Evolutionary conservation across 2,113 vertebrate species (phyloP).

Genomic region (Pangasianodon gigas): DNA sequence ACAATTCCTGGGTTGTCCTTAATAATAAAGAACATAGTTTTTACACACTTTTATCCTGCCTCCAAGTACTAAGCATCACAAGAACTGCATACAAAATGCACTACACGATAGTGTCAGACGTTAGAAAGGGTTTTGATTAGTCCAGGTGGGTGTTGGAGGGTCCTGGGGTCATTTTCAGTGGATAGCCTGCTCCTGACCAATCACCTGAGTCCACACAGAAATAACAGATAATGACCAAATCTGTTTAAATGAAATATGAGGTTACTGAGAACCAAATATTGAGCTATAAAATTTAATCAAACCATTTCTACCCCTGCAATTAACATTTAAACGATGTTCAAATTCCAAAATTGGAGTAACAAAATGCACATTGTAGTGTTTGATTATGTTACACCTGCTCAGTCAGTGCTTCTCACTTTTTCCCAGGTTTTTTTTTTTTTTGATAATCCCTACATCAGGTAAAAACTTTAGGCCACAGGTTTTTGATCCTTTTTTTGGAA

Average conservation of each 20-base stretch:
- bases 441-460: not conserved
- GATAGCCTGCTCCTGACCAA: not conserved
- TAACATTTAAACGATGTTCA: not conserved
- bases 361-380: not conserved
- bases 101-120: not conserved
- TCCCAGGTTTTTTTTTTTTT: not conserved
- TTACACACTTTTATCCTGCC: not conserved
- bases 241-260: not conserved
- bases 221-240: not conserved
- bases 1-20: not conserved
- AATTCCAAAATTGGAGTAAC: not conserved
- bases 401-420: not conserved
- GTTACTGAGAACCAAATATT: not conserved
- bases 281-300: not conserved
- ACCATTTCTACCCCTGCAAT: not conserved
- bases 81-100: not conserved
- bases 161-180: not conserved
- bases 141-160: not conserved
- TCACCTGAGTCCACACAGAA: not conserved
- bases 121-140: not conserved
- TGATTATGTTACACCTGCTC: not conserved
- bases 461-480: not conserved
- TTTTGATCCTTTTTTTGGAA: not conserved
- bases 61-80: not conserved
- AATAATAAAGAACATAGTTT: not conserved